A percentile compares a stretch with the other conserved stretches of the same genome.
These are phyloP conservation scores for Zootermopsis nevadensis DNA, from an alignment of 2,888 invertebrate species.

Conservation along the genomic window DNA sequence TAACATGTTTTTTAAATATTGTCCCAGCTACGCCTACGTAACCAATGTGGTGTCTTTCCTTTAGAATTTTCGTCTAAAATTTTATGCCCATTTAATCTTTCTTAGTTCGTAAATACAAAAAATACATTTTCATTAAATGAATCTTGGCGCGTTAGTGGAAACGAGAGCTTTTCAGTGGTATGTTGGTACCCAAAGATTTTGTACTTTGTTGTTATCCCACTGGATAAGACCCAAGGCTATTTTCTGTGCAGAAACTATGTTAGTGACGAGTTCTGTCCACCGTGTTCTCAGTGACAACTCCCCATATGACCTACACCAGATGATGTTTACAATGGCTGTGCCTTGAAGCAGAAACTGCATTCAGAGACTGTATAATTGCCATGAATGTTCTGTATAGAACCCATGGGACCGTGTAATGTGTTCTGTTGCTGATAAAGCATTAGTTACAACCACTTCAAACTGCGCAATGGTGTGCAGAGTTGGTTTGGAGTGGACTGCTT, in stretches of 20 bases:
- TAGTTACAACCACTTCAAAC: background rate
- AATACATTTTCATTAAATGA: background rate
- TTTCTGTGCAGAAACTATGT: background rate
- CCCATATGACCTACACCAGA: background rate
- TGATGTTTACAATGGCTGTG: slow-evolving; percentile 11
- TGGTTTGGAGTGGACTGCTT: background rate
- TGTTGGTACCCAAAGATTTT: background rate
- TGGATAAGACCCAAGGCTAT: background rate
- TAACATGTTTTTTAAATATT: too few species aligned
- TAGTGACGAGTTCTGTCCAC: background rate
- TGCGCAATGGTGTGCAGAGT: background rate
- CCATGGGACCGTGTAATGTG: slow-evolving; percentile 12
- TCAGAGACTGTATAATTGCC: slow-evolving; percentile 9
- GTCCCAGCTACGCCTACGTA: too few species aligned
- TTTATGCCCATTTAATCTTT: too few species aligned
- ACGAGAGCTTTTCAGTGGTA: background rate
- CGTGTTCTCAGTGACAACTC: background rate
- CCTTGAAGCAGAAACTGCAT: slow-evolving; percentile 20
- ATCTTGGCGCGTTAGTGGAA: background rate
- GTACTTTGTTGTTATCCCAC: background rate
- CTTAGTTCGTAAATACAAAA: too few species aligned
- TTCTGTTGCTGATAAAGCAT: background rate
- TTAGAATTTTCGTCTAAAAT: too few species aligned
- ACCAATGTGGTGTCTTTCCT: too few species aligned
- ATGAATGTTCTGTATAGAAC: background rate